These are phyloP conservation scores for Actinia tenebrosa DNA, from an alignment of 64 coral and sea anemone species.

Conservation along the genomic window DNA sequence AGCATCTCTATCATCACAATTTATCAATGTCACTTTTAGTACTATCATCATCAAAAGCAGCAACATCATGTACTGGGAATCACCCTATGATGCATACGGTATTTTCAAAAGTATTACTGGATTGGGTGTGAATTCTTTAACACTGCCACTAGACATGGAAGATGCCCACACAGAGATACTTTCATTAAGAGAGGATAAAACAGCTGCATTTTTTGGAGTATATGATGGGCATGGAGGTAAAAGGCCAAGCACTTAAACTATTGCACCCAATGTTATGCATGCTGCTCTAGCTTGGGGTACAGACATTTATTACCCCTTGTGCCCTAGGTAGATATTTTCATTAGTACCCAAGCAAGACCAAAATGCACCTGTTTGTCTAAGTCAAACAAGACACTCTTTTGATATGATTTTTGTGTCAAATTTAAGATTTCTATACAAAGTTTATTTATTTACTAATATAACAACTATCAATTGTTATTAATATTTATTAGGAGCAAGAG, in stretches of 20 bases:
- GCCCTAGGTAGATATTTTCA: not conserved
- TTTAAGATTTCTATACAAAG: too few species aligned
- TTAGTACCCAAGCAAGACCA: not conserved
- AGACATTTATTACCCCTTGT: not conserved
- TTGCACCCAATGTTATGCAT: not conserved
- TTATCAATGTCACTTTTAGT: not conserved
- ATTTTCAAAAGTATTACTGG: not conserved
- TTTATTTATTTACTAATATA: too few species aligned
- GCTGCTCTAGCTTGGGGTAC: not conserved
- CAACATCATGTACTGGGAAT: not conserved
- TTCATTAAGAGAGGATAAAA: slow-evolving; percentile 78
- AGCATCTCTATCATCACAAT: not conserved
- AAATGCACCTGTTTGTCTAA: not conserved
- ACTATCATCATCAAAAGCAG: not conserved
- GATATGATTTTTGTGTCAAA: too few species aligned
- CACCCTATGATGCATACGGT: too few species aligned
- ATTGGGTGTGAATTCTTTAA: slow-evolving; percentile 19
- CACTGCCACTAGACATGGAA: slow-evolving; percentile 68
- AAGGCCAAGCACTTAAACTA: not conserved
- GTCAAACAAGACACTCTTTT: too few species aligned
- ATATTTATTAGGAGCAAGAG: slow-evolving; percentile 56
- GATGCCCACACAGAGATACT: slow-evolving; percentile 94
- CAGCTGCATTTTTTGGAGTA: slow-evolving; percentile 85
- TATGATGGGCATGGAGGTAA: slow-evolving; percentile 92
- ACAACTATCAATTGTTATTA: not conserved